Base-by-base conservation (phyloP, 2,113 vertebrate genomes). In the Arizona elegans region DNA sequence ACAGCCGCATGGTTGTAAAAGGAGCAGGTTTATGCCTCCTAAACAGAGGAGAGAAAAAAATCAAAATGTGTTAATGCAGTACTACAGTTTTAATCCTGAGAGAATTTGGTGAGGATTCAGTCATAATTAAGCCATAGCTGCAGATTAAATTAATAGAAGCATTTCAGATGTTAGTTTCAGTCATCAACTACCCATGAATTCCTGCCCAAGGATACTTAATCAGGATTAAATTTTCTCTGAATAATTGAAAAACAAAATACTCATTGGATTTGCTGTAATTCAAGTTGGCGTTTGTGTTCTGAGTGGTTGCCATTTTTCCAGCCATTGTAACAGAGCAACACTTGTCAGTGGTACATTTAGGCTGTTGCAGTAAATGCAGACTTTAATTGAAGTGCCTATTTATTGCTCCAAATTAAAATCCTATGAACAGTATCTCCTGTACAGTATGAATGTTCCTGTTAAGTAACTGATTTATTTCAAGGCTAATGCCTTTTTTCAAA, bases 211-310 rank as follows among this genome's bases (percentile, higher is more conserved):
- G 97, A 98, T 98, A 98, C 98, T 98, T 98, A 98, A 98, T 98
- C 98, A 98, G 98, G 98, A 98, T 98, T 98, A 98, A 98, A 98
- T 98, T 98, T 98, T 97, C 97, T 98, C 97, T 98, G 98, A 98
- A 98, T 98, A 98, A 98, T 98, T 98, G 98, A 98, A 97, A 98
- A 98, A 98, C 97, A 98, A 98, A 98, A 98, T 98, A 97, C 97
- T 98, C 97, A 96, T 96, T 97, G 97, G 98, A 98, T 98, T 97
- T 98, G 97, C 97, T 97, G 97, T 98, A 98, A 98, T 98, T 97
- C 97, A 24, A 97, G 96, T 98, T 98, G 98, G 98, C 98, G 97
- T 95, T 43, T 97, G 96, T 96, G 95, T 97, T 97, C 96, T 98
- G 97, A 97, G 97, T 97, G 97, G 97, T 97, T 98, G 97, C 98